Base-by-base conservation (phyloP, 1,140 invertebrate species). In the Andricus grossulariae region DNA sequence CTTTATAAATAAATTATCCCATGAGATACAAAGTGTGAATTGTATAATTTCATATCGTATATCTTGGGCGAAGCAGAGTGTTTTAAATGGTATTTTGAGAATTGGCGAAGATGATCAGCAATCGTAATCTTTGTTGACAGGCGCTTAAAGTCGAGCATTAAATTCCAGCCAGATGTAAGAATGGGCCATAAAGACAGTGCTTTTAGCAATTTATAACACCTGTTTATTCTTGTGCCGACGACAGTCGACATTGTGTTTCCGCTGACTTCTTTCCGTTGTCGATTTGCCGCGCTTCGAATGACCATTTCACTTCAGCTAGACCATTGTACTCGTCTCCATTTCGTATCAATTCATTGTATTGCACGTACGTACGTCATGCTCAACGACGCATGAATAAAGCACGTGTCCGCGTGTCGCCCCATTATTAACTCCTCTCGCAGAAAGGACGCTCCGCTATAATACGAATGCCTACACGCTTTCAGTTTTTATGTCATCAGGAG, bases 131-230 rank as follows among this genome's bases (percentile, higher is more conserved):
- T 45, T 45, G 39, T 45, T 45, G 39, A 45, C 39, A 45, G 18
- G n/a, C 16, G 52, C 16, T 18, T 54, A 54, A 54, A 54, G 52
- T n/a, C 16, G 32, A 25, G 15, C 19, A 66, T 32, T 66, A 66
- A 66, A 66, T 66, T 66, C 25, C 57, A 60, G 55, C 32, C 55
- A 21, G 19, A 15, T 32, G 57, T 16, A 66, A 39, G 7, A 21
- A 32, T 25, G 57, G 25, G 39, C 39, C 39, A 66, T 66, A 66
- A 66, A 66, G 25, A 32, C 25, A 32, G 13, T 15, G 57, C 12
- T 25, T 66, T 66, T 66, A 66, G 60, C 60, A 66, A 66, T 66
- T 39, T 66, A 66, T n/a, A 66, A 66, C 60, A 66, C 60, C 60
- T 66, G 60, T 66, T 66, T 66, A 39, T 66, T 21, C 60, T 39